Evolutionary conservation across 2,797 vertebrate species (phyloP).

Genomic region (Enteromius mattozi): DNA sequence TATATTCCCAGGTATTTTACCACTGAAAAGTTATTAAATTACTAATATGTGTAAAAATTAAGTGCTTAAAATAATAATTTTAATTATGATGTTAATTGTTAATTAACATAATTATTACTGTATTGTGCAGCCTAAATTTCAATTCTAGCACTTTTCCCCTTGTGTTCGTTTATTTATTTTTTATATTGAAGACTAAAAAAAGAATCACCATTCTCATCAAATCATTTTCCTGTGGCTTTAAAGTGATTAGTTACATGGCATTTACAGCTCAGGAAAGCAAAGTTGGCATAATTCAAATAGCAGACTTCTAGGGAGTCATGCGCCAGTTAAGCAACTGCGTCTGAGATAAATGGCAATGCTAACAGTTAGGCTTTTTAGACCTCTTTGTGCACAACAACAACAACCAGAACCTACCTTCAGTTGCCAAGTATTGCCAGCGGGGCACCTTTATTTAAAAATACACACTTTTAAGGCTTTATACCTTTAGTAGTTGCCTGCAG

Average conservation of each 20-base stretch:
- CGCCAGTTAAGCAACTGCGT: background rate
- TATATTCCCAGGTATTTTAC: background rate
- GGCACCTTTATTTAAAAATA: background rate
- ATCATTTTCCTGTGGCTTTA: background rate
- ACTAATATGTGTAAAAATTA: no score
- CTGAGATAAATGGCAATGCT: background rate
- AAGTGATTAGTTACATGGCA: background rate
- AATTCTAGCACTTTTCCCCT: background rate
- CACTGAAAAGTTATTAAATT: background rate
- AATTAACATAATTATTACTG: background rate
- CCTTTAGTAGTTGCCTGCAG: constrained; percentile 24
- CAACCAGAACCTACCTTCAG: background rate
- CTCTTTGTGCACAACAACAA: background rate
- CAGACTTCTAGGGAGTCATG: background rate
- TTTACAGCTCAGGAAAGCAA: background rate
- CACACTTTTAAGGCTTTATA: constrained; percentile 13
- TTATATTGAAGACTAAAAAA: no score
- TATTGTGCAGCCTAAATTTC: background rate
- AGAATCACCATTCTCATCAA: background rate
- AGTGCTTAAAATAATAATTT: background rate
- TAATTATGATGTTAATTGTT: background rate
- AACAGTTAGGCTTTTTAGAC: background rate
- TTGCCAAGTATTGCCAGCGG: background rate
- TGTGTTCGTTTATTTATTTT: background rate
- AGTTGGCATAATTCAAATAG: background rate